These are phyloP conservation scores for Drosophila insularis DNA, from an alignment of 1,140 invertebrate species.

Conservation along the genomic window DNA sequence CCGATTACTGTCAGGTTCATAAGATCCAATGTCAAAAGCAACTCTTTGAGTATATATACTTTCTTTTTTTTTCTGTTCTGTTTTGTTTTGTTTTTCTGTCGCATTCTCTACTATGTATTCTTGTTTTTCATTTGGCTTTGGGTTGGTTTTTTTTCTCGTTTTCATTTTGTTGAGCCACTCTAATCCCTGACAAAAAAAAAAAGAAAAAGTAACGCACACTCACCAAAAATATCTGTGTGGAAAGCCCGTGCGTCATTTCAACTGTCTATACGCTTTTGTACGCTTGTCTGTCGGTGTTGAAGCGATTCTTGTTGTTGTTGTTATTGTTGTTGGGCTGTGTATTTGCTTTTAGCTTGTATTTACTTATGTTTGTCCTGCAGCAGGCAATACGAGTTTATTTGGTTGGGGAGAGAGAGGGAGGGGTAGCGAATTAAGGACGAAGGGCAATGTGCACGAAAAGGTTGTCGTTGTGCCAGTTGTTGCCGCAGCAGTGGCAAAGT, in stretches of 20 bases:
- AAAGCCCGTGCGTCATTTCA: conserved; percentile 67
- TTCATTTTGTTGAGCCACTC: conserved; percentile 57
- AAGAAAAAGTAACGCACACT: conserved; percentile 12
- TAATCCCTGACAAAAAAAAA: conserved; percentile 61
- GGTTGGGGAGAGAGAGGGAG: conserved; percentile 1
- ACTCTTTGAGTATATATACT: conserved; percentile 63
- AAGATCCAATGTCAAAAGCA: conserved; percentile 52
- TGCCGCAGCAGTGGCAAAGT: conserved; percentile 46
- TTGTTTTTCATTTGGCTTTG: conserved; percentile 2
- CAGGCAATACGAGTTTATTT: conserved; percentile 35
- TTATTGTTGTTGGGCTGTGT: conserved; percentile 45
- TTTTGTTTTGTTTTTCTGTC: neutral
- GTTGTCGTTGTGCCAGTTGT: conserved; percentile 29
- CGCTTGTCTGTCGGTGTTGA: conserved; percentile 54
- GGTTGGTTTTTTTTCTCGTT: conserved; percentile 26
- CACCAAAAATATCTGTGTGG: conserved; percentile 57
- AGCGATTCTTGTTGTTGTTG: conserved; percentile 22
- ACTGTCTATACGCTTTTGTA: conserved; percentile 79
- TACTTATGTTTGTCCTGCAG: conserved; percentile 68
- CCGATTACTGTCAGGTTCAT: conserved; percentile 71
- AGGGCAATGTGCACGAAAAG: conserved; percentile 36
- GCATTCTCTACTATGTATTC: too few species aligned
- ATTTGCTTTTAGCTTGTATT: conserved; percentile 76
- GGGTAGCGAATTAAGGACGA: conserved; percentile 58
- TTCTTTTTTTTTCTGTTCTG: conserved; percentile 26